A percentile compares a stretch with the other conserved stretches of the same genome.
Conservation (phyloP, 2,113 vertebrate genomes). For the Hemibates koningsi region DNA sequence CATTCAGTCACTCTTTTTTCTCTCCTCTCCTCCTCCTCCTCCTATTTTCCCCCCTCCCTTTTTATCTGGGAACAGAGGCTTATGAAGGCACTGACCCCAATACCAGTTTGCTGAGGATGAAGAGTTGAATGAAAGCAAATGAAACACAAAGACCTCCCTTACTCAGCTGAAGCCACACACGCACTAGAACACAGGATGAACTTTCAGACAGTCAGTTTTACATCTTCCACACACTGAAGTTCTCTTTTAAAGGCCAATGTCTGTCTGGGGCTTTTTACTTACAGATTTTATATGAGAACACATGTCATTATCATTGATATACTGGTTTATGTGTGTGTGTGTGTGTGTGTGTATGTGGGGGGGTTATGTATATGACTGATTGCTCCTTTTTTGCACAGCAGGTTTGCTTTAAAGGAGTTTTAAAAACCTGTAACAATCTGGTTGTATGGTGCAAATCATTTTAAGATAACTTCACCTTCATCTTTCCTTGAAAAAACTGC, state of each 20-base stretch:
- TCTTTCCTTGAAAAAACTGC: background rate
- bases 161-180: slow-evolving; percentile 5
- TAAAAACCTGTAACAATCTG: background rate
- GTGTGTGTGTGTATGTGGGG: background rate
- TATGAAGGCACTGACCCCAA: slow-evolving; percentile 55
- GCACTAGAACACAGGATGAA: background rate
- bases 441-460: background rate
- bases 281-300: background rate
- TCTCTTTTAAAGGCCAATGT: background rate
- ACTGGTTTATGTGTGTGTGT: background rate
- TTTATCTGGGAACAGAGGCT: slow-evolving; percentile 28
- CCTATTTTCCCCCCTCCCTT: background rate
- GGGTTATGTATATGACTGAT: background rate
- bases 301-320: background rate
- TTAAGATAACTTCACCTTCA: background rate
- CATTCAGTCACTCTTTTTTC: background rate
- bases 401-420: background rate
- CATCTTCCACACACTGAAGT: slow-evolving; percentile 1
- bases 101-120: slow-evolving; percentile 21
- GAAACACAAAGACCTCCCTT: slow-evolving; percentile 22
- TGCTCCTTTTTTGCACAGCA: background rate
- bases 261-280: background rate
- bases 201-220: background rate
- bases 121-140: slow-evolving; percentile 25
- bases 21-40: background rate